Base-by-base conservation (phyloP, 37 sponge, comb jelly and placozoan species). In the Halichondria panicea region DNA sequence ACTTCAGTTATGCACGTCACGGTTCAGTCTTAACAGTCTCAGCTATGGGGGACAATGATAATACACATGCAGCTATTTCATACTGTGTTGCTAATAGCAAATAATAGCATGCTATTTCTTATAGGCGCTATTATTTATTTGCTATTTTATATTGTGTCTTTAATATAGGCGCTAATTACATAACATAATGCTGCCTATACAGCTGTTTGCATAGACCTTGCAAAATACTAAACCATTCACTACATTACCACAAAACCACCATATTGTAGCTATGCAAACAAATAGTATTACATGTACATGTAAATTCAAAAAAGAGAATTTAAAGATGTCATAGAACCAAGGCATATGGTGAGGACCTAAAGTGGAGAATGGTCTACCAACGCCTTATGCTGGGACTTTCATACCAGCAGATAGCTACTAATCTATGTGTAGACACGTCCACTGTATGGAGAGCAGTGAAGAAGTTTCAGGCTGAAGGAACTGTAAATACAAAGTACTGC, bases 201-300 rank as follows among this genome's bases (percentile, higher is more conserved):
- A 48, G 52, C 52, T 48, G 52, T 48, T 48, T 48, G 52, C 52
- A 48, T 48, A 48, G 52, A 48, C 52, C 52, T 48, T 48, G 52
- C 52, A 48, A 48, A 48, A 48, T 48, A 15, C 52, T 48, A 18
- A 15, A 11, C 15, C 15, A 48, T 15, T 48, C 52, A 48, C 52
- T 48, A 48, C 52, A 48, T 48, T 11, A 48, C 52, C 52, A 48
- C 52, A 48, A 48, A 15, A n/a, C n/a, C n/a, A n/a, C n/a, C n/a
- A n/a, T n/a, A n/a, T n/a, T n/a, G n/a, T n/a, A n/a, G n/a, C n/a
- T n/a, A n/a, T n/a, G n/a, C n/a, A n/a, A n/a, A n/a, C n/a, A n/a
- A n/a, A n/a, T n/a, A n/a, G n/a, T n/a, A n/a, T n/a, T n/a, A n/a
- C n/a, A n/a, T n/a, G n/a, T n/a, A n/a, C n/a, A n/a, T 48, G 52